A percentile compares a stretch with the other conserved stretches of the same genome.
These are phyloP conservation scores for Melierax canorus DNA, from an alignment of 2,113 vertebrate species.

Conservation along the genomic window DNA sequence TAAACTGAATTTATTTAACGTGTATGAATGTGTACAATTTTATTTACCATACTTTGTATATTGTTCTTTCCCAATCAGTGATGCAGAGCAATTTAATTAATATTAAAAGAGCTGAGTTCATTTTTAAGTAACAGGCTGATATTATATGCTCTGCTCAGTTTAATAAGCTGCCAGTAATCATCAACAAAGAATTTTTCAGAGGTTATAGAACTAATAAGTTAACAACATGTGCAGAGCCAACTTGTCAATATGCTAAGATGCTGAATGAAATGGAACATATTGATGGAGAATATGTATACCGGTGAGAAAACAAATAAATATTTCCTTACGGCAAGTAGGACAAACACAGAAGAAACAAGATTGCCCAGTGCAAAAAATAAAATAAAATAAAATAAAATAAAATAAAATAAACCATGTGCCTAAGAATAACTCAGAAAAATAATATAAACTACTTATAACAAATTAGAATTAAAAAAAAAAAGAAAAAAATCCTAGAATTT, in stretches of 20 bases:
- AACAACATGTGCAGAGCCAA: neutral
- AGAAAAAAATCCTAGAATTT: neutral
- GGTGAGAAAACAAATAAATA: constrained; percentile 8
- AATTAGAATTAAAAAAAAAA: neutral
- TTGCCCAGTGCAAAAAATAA: neutral
- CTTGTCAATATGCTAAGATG: neutral
- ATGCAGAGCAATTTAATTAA: constrained; percentile 19
- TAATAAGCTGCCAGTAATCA: constrained; percentile 19
- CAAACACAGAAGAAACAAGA: neutral
- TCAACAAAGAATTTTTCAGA: constrained; percentile 11
- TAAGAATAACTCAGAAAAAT: neutral
- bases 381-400: neutral
- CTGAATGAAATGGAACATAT: constrained; percentile 26
- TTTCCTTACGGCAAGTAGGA: neutral
- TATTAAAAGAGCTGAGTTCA: constrained; percentile 6
- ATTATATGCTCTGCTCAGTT: neutral
- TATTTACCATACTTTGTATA: constrained; percentile 1
- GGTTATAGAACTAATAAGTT: neutral
- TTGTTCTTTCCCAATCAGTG: neutral
- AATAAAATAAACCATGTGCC: neutral
- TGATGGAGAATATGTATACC: neutral
- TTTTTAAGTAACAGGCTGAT: constrained; percentile 1
- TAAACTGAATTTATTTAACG: neutral
- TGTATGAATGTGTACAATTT: neutral
- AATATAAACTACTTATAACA: neutral